Base-by-base conservation (phyloP, 2,797 vertebrate species). In the Epinephelus coioides region DNA sequence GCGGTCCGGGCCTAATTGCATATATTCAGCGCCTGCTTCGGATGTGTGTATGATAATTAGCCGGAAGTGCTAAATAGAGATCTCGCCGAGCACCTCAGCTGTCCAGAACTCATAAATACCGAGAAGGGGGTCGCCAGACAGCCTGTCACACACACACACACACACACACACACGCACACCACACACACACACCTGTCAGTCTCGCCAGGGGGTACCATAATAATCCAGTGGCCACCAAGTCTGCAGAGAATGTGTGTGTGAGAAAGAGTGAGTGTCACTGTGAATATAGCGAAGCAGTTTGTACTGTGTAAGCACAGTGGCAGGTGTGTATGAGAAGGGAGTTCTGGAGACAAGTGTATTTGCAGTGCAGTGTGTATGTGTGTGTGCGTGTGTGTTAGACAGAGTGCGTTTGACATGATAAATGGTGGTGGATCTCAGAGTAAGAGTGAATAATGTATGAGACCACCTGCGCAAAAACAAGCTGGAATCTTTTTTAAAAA, bases 21-120 rank as follows among this genome's bases (percentile, higher is more conserved):
- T 76, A 86, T 72, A 82, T 85, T 87, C 84, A 82, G 86, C 73
- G 10, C 82, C 50, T 55, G 56, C 77, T 76, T 86, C 18, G 64
- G 81, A 77, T 85, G 79, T 69, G 82, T 80, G 84, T 76, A 60
- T 87, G 90, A 88, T 88, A 90, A 93, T 91, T 83, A 91, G 85
- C 72, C 66, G 80, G 91, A 91, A 91, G 92, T 79, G 89, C 93
- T 92, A 95, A 94, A 96, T 94, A 92, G 92, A 95, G 93, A 95
- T 90, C 91, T 94, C 60, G 71, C 76, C 27, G 79, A 89, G 88
- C 78, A 82, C 84, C 78, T 91, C 95, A 95, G 95, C 95, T 95
- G 95, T 93, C 92, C 81, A 83, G 74, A 63, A 85, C 69, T 90
- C 92, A 89, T 94, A 96, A 95, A 96, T 95, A 91, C 92, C 88